These are phyloP conservation scores for Cephalotes varians DNA, from an alignment of 2,888 invertebrate species.

Conservation along the genomic window DNA sequence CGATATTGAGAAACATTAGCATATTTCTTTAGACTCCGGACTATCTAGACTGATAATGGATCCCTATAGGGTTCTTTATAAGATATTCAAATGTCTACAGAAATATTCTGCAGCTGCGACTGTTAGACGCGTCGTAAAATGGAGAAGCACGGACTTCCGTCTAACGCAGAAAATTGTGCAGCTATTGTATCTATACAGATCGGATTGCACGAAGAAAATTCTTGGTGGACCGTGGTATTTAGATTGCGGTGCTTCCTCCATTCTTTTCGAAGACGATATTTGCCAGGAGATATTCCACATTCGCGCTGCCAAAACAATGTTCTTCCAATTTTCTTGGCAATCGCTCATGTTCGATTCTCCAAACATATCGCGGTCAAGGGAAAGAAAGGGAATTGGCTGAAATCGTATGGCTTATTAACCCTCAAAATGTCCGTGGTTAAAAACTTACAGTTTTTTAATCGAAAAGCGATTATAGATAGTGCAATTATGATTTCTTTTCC, in stretches of 20 bases:
- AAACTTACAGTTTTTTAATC: not conserved
- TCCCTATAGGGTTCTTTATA: not conserved
- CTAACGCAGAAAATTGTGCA: conserved; percentile 44
- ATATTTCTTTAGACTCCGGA: not conserved
- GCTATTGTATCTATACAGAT: conserved; percentile 29
- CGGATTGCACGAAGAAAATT: conserved; percentile 30
- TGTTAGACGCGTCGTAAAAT: conserved; percentile 35
- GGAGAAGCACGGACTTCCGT: conserved; percentile 23
- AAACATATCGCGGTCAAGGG: not conserved
- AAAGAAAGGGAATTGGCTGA: not conserved
- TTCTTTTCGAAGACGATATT: conserved; percentile 11
- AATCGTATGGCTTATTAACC: not conserved
- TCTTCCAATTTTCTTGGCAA: not conserved
- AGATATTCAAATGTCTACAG: conserved; percentile 11
- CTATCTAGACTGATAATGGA: conserved; percentile 1
- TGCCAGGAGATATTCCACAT: not conserved
- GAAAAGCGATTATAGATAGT: not conserved
- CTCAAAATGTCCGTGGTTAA: not conserved
- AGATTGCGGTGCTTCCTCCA: not conserved
- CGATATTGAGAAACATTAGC: not conserved
- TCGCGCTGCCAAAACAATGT: not conserved
- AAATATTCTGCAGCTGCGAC: conserved; percentile 21
- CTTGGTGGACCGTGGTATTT: conserved; percentile 45
- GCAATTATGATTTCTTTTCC: not conserved
- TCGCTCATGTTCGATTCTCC: not conserved